Evolutionary conservation across 2,888 invertebrate genomes (phyloP).

Genomic region (Machimus rusticus): DNA sequence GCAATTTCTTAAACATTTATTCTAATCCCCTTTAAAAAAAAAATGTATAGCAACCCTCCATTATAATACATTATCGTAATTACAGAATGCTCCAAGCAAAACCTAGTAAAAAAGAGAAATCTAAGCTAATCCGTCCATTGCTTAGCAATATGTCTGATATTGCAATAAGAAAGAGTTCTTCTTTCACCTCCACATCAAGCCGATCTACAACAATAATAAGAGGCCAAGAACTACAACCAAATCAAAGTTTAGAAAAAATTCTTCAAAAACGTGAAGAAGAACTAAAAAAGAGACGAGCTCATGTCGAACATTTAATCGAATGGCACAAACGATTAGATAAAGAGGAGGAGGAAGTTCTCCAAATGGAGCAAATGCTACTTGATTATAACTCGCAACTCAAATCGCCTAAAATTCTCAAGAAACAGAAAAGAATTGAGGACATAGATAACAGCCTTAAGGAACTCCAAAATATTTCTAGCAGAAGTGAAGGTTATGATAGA

Average conservation of each 20-base stretch:
- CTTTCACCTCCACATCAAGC: slow-evolving; percentile 16
- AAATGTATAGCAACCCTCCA: background rate
- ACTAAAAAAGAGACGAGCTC: slow-evolving; percentile 63
- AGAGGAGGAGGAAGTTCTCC: slow-evolving; percentile 65
- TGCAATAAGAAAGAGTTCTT: slow-evolving; percentile 32
- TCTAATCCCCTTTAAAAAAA: too few relatives aligned
- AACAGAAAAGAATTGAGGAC: slow-evolving; percentile 55
- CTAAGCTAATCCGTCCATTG: background rate
- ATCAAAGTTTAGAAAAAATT: slow-evolving; percentile 52
- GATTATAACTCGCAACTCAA: slow-evolving; percentile 47
- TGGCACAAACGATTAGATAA: slow-evolving; percentile 66
- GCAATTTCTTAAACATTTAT: too few relatives aligned
- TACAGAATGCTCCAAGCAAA: background rate
- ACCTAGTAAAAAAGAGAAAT: background rate
- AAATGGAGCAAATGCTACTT: slow-evolving; percentile 62
- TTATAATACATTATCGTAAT: background rate
- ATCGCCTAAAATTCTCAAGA: slow-evolving; percentile 46
- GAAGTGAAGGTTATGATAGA: background rate
- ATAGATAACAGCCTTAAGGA: slow-evolving; percentile 57
- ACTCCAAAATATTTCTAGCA: slow-evolving; percentile 52
- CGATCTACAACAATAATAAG: slow-evolving; percentile 50
- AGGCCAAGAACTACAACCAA: slow-evolving; percentile 53
- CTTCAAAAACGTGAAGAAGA: slow-evolving; percentile 65
- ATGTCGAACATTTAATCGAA: slow-evolving; percentile 65
- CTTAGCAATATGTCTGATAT: slow-evolving; percentile 23